These are phyloP conservation scores for Liasis olivaceus DNA, from an alignment of 2,797 vertebrate genomes.

Conservation along the genomic window DNA sequence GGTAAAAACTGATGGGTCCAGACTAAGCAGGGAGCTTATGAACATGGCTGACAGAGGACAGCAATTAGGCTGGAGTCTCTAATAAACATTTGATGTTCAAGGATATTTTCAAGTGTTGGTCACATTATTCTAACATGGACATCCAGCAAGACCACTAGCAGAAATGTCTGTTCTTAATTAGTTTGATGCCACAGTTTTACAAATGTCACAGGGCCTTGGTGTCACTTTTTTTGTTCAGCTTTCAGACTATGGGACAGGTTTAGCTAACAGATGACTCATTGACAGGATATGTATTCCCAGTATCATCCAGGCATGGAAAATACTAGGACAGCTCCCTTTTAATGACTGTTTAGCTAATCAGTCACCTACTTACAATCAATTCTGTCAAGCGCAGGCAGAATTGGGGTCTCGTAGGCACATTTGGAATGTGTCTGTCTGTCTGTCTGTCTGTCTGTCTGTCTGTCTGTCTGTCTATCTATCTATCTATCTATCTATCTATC, in stretches of 20 bases:
- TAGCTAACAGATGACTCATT: constrained; percentile 4
- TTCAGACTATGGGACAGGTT: constrained; percentile 11
- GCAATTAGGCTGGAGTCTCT: background rate
- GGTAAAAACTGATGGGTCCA: background rate
- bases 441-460: too few relatives aligned
- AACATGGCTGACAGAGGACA: background rate
- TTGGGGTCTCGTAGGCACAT: too few relatives aligned
- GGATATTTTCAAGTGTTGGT: constrained; percentile 23
- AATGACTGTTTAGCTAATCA: background rate
- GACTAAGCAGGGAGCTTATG: background rate
- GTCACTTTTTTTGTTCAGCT: background rate
- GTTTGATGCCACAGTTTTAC: constrained; percentile 30
- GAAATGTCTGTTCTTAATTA: constrained; percentile 19
- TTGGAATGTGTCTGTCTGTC: too few relatives aligned
- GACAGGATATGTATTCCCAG: too few relatives aligned
- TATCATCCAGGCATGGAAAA: background rate
- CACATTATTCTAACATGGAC: constrained; percentile 30
- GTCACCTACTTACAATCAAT: background rate
- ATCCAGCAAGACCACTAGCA: background rate
- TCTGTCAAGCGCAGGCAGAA: too few relatives aligned
- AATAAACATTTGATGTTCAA: background rate
- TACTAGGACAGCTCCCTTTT: background rate
- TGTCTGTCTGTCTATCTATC: too few relatives aligned
- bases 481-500: too few relatives aligned
- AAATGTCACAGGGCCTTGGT: background rate